Conservation (phyloP, 2,113 vertebrate genomes). For the Heterotis niloticus region DNA sequence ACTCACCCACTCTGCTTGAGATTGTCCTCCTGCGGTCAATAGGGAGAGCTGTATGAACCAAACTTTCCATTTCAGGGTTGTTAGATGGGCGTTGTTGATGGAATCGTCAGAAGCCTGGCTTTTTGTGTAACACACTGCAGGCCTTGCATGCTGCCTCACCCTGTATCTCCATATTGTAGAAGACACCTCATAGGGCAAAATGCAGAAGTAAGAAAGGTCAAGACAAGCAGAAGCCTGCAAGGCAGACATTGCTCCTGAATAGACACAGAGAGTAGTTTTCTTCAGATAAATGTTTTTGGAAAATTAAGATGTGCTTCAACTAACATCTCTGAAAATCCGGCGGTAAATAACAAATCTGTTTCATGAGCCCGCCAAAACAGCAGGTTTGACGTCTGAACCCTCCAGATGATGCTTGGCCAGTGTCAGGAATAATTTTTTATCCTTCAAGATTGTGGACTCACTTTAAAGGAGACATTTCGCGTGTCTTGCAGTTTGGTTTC, state of each 20-base stretch:
- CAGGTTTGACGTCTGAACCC: conserved; percentile 4
- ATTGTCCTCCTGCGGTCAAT: conserved; percentile 46
- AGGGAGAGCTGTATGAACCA: conserved; percentile 39
- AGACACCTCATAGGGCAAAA: background rate
- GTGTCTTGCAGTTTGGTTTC: background rate
- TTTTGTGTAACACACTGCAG: background rate
- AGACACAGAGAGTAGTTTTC: background rate
- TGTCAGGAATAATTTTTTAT: conserved; percentile 16
- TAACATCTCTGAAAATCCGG: too few species aligned
- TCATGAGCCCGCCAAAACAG: background rate
- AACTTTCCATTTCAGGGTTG: conserved; percentile 45
- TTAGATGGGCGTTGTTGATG: conserved; percentile 31
- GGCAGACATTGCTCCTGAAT: too few species aligned
- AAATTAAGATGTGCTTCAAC: too few species aligned
- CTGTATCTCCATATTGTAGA: background rate
- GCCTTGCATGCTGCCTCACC: too few species aligned
- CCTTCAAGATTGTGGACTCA: background rate
- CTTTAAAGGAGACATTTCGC: background rate
- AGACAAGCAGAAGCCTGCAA: background rate
- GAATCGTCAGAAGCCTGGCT: background rate
- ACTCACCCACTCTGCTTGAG: conserved; percentile 51
- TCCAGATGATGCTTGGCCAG: background rate
- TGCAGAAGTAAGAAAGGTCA: background rate
- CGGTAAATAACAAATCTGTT: background rate
- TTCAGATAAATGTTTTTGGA: background rate